Conservation (phyloP, 2,888 invertebrate genomes). For the Priocnemis perturbator region DNA sequence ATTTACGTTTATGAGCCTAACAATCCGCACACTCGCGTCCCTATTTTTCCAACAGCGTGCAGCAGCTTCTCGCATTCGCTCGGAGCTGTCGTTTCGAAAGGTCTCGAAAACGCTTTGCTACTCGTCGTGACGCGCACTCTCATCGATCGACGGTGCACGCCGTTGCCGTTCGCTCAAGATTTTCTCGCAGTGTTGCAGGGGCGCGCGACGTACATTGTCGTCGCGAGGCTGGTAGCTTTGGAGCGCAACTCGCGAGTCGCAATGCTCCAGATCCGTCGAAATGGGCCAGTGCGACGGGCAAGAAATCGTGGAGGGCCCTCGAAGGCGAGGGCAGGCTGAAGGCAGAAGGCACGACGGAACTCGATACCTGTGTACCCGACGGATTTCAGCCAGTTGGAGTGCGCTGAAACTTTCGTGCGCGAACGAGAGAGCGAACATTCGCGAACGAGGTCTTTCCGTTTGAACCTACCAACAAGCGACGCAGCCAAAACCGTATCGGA, state of each 20-base stretch:
- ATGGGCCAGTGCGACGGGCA: constrained; percentile 17
- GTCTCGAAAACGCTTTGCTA: no score
- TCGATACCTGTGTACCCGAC: constrained; percentile 21
- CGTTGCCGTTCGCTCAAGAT: no score
- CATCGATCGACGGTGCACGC: no score
- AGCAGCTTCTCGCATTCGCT: no score
- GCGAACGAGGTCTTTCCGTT: constrained; percentile 32
- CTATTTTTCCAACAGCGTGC: no score
- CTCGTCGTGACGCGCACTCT: no score
- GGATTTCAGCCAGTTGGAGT: constrained; percentile 40
- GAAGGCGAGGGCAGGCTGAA: constrained; percentile 22
- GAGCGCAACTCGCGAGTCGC: neutral
- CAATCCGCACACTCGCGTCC: no score
- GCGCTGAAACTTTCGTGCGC: constrained; percentile 25
- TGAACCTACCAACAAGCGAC: constrained; percentile 31
- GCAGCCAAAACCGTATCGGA: constrained; percentile 21
- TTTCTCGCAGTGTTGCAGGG: no score
- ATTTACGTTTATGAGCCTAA: no score
- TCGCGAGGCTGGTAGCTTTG: no score
- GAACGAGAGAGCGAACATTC: constrained; percentile 17
- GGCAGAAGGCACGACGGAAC: constrained; percentile 22
- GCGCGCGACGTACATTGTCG: no score
- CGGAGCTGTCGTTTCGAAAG: no score
- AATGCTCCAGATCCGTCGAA: constrained; percentile 36
- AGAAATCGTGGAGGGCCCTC: constrained; percentile 28